phyloP scores from a whole-genome alignment of 2,113 vertebrate genomes.

The Geococcyx californianus region DNA sequence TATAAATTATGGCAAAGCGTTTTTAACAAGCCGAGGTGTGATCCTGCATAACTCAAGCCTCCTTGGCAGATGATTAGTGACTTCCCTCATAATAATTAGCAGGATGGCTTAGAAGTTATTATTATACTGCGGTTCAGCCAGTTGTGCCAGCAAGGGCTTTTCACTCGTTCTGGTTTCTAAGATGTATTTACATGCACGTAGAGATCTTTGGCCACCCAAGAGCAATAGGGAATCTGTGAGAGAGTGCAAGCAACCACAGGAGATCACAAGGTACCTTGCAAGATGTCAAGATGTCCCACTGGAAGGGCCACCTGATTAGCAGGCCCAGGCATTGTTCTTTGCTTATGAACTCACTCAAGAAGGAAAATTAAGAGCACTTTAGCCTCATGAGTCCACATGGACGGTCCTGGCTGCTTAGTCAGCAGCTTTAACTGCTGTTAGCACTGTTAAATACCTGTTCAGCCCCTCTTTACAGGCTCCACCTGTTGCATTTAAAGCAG shows the following conservation, averaged over 20 bases:
- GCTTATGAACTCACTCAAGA: not conserved
- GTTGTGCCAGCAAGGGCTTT: constrained; percentile 35
- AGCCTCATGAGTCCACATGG: not conserved
- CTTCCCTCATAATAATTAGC: constrained; percentile 54
- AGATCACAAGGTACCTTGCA: accelerated
- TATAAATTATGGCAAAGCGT: constrained; percentile 26
- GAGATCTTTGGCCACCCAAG: not conserved
- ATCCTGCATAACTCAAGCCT: constrained; percentile 52
- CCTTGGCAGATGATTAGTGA: constrained; percentile 24
- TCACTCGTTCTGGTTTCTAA: not conserved
- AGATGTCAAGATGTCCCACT: not conserved
- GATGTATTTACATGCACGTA: not conserved
- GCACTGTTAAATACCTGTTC: not conserved
- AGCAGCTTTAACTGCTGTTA: not conserved
- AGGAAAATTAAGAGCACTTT: not conserved
- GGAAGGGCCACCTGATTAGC: not conserved
- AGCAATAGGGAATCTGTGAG: not conserved
- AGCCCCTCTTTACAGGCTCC: not conserved
- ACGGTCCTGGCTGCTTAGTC: not conserved
- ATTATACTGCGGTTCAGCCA: not conserved
- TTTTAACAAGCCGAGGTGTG: constrained; percentile 62
- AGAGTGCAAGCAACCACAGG: not conserved
- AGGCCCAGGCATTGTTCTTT: not conserved
- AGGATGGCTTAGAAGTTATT: constrained; percentile 24
- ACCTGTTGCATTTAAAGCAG: not conserved